Conservation (phyloP, 1,140 invertebrate species). For the Bombyx mandarina region DNA sequence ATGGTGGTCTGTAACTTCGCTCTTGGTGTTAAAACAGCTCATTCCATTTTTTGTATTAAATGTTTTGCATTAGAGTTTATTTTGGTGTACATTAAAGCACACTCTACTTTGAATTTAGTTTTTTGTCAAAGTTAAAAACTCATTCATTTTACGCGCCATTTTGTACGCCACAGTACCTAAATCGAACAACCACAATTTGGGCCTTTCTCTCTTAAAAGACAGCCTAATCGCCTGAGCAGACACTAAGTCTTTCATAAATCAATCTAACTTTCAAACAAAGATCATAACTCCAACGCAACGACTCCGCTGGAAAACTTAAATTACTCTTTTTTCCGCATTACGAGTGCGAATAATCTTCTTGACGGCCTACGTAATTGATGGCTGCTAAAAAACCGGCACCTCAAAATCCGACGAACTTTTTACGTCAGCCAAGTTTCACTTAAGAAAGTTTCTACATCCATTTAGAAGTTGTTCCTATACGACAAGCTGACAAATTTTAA, state of each 20-base stretch:
- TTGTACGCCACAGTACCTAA: no score
- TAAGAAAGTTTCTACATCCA: slow-evolving; percentile 66
- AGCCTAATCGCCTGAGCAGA: slow-evolving; percentile 26
- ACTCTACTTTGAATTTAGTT: no score
- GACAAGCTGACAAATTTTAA: slow-evolving; percentile 70
- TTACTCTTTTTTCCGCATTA: slow-evolving; percentile 66
- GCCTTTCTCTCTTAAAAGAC: slow-evolving; percentile 7
- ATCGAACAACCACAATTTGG: no score
- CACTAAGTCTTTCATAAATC: slow-evolving; percentile 51
- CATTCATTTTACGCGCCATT: no score
- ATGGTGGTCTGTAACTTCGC: no score
- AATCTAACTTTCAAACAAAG: slow-evolving; percentile 65
- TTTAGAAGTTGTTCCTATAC: slow-evolving; percentile 61
- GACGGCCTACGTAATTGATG: slow-evolving; percentile 68
- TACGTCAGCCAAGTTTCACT: slow-evolving; percentile 66
- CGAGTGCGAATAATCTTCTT: slow-evolving; percentile 69
- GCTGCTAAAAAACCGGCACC: slow-evolving; percentile 50
- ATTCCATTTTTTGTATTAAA: no score
- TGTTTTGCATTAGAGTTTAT: no score
- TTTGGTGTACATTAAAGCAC: no score
- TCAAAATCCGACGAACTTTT: slow-evolving; percentile 61
- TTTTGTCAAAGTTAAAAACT: no score
- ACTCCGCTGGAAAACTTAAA: slow-evolving; percentile 64
- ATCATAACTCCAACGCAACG: slow-evolving; percentile 62
- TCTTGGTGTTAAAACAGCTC: no score